Base-by-base conservation (phyloP, 64 coral and sea anemone genomes). In the Montipora capricornis region DNA sequence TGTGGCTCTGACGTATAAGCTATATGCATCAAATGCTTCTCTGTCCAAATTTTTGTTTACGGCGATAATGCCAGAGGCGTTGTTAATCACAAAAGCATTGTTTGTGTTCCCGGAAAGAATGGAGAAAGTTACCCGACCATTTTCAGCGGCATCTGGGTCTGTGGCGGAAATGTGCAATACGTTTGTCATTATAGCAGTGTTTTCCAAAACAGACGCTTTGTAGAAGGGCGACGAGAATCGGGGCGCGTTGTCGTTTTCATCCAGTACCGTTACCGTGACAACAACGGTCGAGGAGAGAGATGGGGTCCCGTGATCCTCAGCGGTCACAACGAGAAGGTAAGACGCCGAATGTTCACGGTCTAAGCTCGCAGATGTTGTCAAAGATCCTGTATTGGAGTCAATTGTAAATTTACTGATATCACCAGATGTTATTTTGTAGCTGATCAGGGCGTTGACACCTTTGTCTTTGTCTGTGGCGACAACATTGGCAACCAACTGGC, bases 191-290 rank as follows among this genome's bases (percentile, higher is more conserved):
- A 64, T 80, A 83, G 96, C 96, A 3, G 93, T 97, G 49, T 97
- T 97, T 76, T 97, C 96, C 45, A 95, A 76, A 6, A 95, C 84
- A 17, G 24, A 74, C 4, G 88, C 84, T 8, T 76, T 24, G 74
- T 95, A 97, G 20, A 47, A 19, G 44, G 50, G 67, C 44, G 61
- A 24, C 1, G 93, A 75, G 37, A 97, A 97, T 2, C 26, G 45
- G 2, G 96, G 96, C 13, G 83, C 6, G 77, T 97, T 97, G 78
- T 97, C 96, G 49, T 97, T 97, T 57, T 87, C 78, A 89, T 97
- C 96, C 2, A 87, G 66, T 0, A 97, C 85, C 12, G 78, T 97
- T 44, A 97, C 86, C 46, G 71, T 74, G 6, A 95, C 90, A 13
- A n/a, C 6, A 10, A 83, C 93, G 17, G 94, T 87, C 1, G 98